Base-by-base conservation (phyloP, 2,888 invertebrate species). In the Mimumesa dahlbomi region DNA sequence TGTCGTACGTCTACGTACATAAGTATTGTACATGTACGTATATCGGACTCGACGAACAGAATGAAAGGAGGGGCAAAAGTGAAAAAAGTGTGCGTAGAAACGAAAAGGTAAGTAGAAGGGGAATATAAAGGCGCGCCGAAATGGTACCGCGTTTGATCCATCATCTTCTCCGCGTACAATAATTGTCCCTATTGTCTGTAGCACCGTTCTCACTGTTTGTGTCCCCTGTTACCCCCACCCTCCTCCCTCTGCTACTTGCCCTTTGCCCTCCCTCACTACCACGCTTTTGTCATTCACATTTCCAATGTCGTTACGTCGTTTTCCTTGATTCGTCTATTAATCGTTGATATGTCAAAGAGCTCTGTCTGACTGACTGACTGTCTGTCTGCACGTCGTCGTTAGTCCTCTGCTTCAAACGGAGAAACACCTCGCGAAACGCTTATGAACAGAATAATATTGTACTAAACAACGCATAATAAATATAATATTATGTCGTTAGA, bases 151-250 rank as follows among this genome's bases (percentile, higher is more conserved):
- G 75, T 79, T 76, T 79, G 80, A 81, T 81, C 75, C 69, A 73
- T 82, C 79, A 79, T 82, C 82, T 74, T 62, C 66, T 67, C 71
- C 74, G 76, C 62, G 73, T 77, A 76, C 71, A 81, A 79, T 82
- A 82, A 82, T 82, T 82, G 79, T 78, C 77, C 74, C 75, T 73
- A 76, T 78, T 76, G 79, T 80, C 72, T 53, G 64, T 56, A 43
- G 31, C 56, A 52, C 50, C 54, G 67, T 62, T 72, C 62, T 71
- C 71, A 18, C 67, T 65, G 67, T 71, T 82, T 79, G 72, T 73
- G 62, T 13, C 49, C 56, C 29, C 22, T 21, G 14, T 29, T 36
- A 22, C 19, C 25, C 25, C n/a, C 45, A 29, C 11, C 46, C 19
- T 34, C 36, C 58, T 42, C 46, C 46, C 46, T 21, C 46, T n/a